Evolutionary conservation across 1,140 invertebrate genomes (phyloP), one percentile per base, ranked within the genome.

Genomic region (Acromyrmex charruanus): DNA sequence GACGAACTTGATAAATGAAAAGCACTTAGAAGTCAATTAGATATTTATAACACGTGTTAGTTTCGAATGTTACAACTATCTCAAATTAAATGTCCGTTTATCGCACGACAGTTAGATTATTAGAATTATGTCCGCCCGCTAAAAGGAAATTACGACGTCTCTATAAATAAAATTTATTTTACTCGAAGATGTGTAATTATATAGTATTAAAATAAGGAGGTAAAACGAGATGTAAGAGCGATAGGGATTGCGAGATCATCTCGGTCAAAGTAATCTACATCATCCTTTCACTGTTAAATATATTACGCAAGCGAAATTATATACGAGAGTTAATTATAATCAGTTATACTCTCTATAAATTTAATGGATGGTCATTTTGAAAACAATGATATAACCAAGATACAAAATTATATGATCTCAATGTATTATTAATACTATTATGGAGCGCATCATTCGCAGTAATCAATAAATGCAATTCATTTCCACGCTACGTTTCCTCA

Each of bases 401-500:
- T 55, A 55, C n/a, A 69, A 71, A 81, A 69, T 69, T 69, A 71
- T 39, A 69, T 31, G 12, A 25, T 63, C 39, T 3, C 35, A 21
- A 55, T 39, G 51, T 39, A 21, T 55, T 53, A 71, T 71, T 80
- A 28, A 44, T 55, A 16, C 39, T 53, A 71, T 71, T 80, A 28
- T 5, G 63, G 18, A 53, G 12, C 6, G 21, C 16, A 14, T 51
- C 35, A 21, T 44, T 25, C 61, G 28, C 16, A 21, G 25, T 31
- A 51, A 69, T 80, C 49, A 16, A 80, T 55, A 68, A 55, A 39
- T 21, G 75, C 39, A 55, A 79, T 79, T 79, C 65, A 49, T 49
- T 61, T 79, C 10, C 25, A 21, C 21, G 55, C 16, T 16, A 14
- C 25, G 25, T 65, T 65, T 79, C 28, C 59, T 79, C 59, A 25